Evolutionary conservation across 2,113 vertebrate genomes (phyloP).

Genomic region (Progne subis): DNA sequence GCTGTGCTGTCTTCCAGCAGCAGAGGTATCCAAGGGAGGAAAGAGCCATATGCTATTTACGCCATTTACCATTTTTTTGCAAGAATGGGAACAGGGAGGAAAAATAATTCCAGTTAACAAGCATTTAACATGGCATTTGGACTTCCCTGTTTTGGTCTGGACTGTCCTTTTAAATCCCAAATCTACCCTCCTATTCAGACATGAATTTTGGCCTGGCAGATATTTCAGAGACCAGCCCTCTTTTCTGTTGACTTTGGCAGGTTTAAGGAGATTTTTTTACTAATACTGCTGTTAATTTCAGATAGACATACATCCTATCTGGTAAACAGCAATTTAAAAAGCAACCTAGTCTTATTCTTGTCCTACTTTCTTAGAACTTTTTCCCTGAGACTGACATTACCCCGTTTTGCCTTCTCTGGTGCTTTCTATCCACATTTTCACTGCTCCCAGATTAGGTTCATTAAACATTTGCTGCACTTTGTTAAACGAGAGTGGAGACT

Average conservation of each 20-base stretch:
- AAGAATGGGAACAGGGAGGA: not conserved
- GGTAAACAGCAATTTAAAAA: not conserved
- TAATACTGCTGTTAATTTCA: not conserved
- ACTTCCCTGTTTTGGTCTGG: not conserved
- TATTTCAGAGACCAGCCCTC: not conserved
- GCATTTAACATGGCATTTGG: not conserved
- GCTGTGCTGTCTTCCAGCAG: not conserved
- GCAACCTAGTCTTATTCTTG: not conserved
- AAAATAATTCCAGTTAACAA: not conserved
- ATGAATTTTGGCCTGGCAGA: not conserved
- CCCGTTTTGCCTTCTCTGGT: not conserved
- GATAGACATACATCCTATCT: rapidly evolving
- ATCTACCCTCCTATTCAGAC: not conserved
- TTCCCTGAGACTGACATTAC: not conserved
- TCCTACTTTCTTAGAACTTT: not conserved
- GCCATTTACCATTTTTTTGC: not conserved
- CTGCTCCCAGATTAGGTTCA: not conserved
- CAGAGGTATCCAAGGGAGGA: not conserved
- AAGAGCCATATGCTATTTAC: not conserved
- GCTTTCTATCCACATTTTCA: not conserved
- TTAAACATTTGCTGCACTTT: not conserved
- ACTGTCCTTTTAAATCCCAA: not conserved
- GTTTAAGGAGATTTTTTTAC: not conserved
- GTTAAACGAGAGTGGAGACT: not conserved
- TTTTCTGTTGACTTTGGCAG: not conserved